Evolutionary conservation across 2,888 invertebrate species (phyloP).

Genomic region (Zygothrica quintamaculata): DNA sequence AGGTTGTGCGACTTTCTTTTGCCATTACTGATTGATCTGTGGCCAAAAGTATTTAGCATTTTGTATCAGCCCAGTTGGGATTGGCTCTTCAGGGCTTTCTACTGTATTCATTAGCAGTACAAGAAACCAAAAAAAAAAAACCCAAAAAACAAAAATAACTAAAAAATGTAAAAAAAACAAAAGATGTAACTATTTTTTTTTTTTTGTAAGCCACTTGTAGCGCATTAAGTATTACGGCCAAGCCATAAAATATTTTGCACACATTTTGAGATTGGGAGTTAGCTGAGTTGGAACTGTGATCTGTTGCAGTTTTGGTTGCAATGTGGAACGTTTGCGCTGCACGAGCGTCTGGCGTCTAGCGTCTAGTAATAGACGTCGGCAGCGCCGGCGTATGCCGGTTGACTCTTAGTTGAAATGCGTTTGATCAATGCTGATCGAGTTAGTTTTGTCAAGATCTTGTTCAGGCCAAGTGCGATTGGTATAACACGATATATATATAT

Average conservation of each 20-base stretch:
- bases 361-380: constrained; percentile 29
- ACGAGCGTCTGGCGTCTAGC: neutral
- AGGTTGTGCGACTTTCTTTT: constrained; percentile 53
- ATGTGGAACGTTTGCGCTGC: constrained; percentile 27
- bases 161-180: too few species aligned
- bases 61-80: constrained; percentile 41
- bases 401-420: constrained; percentile 77
- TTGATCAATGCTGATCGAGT: constrained; percentile 82
- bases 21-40: constrained; percentile 62
- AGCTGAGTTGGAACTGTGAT: constrained; percentile 4
- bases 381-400: constrained; percentile 55
- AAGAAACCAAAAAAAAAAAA: neutral
- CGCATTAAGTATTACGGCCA: constrained; percentile 53
- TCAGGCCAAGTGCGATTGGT: constrained; percentile 77
- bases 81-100: constrained; percentile 46
- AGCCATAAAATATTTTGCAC: constrained; percentile 58
- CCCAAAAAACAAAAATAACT: constrained; percentile 11
- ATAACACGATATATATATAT: constrained; percentile 11
- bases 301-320: constrained; percentile 29
- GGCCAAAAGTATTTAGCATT: constrained; percentile 52
- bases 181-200: too few species aligned
- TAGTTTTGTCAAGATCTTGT: constrained; percentile 83
- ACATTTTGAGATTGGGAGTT: constrained; percentile 30
- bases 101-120: constrained; percentile 46
- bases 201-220: constrained; percentile 47